Percentiles rank a stretch among this genome's conserved stretches.
Evolutionary conservation across 2,888 invertebrate species (phyloP).

Genomic region (Myopa tessellatipennis): DNA sequence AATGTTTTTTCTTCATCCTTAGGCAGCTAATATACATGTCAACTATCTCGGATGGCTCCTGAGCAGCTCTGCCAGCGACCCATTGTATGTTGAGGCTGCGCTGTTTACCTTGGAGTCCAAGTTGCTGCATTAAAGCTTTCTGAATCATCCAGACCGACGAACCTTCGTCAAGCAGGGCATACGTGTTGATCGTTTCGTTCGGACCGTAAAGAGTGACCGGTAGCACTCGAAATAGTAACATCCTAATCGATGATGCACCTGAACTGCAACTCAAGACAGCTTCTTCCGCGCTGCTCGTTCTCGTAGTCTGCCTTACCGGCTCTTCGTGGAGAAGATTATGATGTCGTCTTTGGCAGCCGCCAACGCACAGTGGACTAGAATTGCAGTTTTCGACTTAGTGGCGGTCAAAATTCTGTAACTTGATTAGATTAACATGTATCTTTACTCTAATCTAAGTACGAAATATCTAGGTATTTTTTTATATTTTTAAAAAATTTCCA

Average conservation of each 20-base stretch:
- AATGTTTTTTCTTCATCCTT: slow-evolving; percentile 18
- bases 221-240: background rate
- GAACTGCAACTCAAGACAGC: background rate
- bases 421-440: no score
- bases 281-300: background rate
- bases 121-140: background rate
- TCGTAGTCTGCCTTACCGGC: background rate
- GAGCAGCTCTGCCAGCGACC: slow-evolving; percentile 19
- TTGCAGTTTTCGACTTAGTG: no score
- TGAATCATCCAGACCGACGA: background rate
- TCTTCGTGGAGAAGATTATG: background rate
- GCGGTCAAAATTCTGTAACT: no score
- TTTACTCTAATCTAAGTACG: no score
- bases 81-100: slow-evolving; percentile 6
- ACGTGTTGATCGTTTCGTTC: background rate
- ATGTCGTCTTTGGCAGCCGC: background rate
- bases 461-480: no score
- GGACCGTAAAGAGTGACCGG: slow-evolving; percentile 3
- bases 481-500: no score
- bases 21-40: slow-evolving; percentile 28
- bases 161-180: background rate
- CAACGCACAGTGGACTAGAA: no score
- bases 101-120: background rate
- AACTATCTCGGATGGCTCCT: slow-evolving; percentile 19
- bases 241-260: background rate